Evolutionary conservation across 2,888 invertebrate genomes (phyloP).

Genomic region (Apodemia zela): DNA sequence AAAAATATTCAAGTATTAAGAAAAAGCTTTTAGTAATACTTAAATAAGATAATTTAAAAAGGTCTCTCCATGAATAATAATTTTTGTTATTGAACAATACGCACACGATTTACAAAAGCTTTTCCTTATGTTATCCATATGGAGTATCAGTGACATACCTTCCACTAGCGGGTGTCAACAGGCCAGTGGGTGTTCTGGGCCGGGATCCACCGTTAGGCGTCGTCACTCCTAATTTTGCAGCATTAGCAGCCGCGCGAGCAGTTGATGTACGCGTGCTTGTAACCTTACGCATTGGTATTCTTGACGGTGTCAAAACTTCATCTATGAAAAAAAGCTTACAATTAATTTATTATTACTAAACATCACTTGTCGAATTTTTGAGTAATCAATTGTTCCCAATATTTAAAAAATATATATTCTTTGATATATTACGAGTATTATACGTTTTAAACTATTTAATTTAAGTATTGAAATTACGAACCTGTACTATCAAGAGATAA

Average conservation of each 20-base stretch:
- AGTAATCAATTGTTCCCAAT: no score
- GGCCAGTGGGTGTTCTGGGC: conserved; percentile 88
- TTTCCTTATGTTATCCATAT: neutral
- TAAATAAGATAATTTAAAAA: neutral
- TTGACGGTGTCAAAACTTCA: conserved; percentile 87
- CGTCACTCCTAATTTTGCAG: conserved; percentile 78
- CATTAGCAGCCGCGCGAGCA: conserved; percentile 81
- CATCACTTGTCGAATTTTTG: no score
- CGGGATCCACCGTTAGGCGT: conserved; percentile 83
- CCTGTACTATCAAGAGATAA: conserved; percentile 94
- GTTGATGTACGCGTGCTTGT: conserved; percentile 79
- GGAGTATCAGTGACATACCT: conserved; percentile 74
- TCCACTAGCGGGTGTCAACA: conserved; percentile 87
- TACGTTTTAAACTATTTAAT: no score
- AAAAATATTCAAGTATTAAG: neutral
- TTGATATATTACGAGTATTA: no score
- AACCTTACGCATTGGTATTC: conserved; percentile 88
- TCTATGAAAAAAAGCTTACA: conserved; percentile 64
- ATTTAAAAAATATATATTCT: no score
- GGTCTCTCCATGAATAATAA: neutral
- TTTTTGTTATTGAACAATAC: neutral
- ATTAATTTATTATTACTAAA: no score
- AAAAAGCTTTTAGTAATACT: neutral
- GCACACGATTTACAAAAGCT: neutral
- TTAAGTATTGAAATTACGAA: conserved; percentile 45